These are phyloP conservation scores for Chironomus riparius DNA, from an alignment of 2,888 invertebrate genomes.

Conservation along the genomic window DNA sequence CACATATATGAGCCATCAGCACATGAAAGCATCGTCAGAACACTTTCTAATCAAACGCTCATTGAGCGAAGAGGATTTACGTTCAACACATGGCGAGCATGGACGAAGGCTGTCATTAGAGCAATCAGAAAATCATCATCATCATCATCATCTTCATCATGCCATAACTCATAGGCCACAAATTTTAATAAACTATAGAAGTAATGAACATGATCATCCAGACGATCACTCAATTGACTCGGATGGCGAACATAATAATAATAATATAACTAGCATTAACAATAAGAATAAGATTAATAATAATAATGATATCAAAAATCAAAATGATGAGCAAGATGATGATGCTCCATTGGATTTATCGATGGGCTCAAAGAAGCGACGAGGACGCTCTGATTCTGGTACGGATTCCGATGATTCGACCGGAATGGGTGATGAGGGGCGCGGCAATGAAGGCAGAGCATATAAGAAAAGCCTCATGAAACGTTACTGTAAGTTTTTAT, in stretches of 20 bases:
- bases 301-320: constrained; percentile 40
- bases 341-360: constrained; percentile 74
- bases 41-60: constrained; percentile 25
- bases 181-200: constrained; percentile 6
- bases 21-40: not conserved
- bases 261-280: not conserved
- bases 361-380: constrained; percentile 43
- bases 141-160: not conserved
- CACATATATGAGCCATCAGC: not conserved
- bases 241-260: constrained; percentile 1
- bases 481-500: constrained; percentile 78
- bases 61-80: constrained; percentile 23
- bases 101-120: constrained; percentile 16
- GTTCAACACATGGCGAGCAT: not conserved
- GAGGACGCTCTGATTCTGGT: constrained; percentile 57
- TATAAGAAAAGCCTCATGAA: constrained; percentile 91
- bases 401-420: constrained; percentile 76
- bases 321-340: constrained; percentile 41
- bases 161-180: constrained; percentile 17
- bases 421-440: constrained; percentile 42
- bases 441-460: constrained; percentile 45
- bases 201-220: not conserved
- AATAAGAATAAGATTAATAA: constrained; percentile 31
- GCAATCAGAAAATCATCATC: not conserved
- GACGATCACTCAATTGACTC: not conserved